Conservation (phyloP, 2,113 vertebrate species). For the Motacilla alba region DNA sequence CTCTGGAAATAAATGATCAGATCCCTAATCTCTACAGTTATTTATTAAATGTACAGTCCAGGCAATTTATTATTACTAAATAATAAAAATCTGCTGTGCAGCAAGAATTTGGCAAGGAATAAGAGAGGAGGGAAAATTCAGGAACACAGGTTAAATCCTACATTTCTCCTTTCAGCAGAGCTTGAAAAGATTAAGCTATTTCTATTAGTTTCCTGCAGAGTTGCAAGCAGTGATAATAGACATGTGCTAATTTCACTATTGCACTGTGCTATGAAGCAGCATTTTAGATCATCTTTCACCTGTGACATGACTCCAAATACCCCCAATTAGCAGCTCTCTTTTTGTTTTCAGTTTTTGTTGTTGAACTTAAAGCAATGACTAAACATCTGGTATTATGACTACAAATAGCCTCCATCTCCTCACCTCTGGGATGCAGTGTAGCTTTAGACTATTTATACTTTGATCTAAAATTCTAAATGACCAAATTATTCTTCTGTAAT, state of each 20-base stretch:
- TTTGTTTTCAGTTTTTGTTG: constrained; percentile 46
- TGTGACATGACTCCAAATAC: constrained; percentile 57
- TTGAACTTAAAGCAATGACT: constrained; percentile 63
- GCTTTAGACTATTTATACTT: constrained; percentile 66
- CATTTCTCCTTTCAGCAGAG: constrained; percentile 30
- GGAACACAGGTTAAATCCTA: constrained; percentile 18
- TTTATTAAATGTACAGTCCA: neutral
- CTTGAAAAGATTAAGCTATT: constrained; percentile 62
- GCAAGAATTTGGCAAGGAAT: constrained; percentile 13
- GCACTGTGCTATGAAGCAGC: constrained; percentile 16
- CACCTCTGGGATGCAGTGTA: constrained; percentile 60
- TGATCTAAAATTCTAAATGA: constrained; percentile 67
- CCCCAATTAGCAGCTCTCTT: constrained; percentile 51
- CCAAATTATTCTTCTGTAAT: constrained; percentile 59
- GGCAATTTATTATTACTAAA: constrained; percentile 20
- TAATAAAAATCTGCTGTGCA: constrained; percentile 24
- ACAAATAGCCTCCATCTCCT: constrained; percentile 60
- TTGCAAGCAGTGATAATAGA: constrained; percentile 59
- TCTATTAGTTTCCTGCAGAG: constrained; percentile 53
- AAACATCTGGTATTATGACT: constrained; percentile 73
- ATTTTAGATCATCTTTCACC: constrained; percentile 68
- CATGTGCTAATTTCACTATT: constrained; percentile 62
- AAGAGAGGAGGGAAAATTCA: constrained; percentile 13
- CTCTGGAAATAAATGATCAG: neutral
- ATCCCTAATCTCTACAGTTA: constrained; percentile 19